Evolutionary conservation across 2,888 invertebrate species (phyloP).

Genomic region (Mesorhabditis spiculigera): DNA sequence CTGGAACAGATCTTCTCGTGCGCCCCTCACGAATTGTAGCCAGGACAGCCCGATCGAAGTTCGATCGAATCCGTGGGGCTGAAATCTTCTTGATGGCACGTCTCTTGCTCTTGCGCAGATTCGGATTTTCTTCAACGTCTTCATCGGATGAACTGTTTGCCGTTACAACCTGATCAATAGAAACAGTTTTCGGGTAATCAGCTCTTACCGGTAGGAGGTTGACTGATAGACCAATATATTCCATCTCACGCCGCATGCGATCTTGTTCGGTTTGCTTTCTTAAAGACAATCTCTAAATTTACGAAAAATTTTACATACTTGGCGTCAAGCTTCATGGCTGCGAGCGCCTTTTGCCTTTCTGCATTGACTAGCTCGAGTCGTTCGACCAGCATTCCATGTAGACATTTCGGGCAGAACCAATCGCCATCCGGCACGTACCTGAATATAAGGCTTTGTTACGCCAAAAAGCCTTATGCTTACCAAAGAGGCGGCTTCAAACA

Average conservation of each 20-base stretch:
- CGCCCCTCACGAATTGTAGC: not conserved
- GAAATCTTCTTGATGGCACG: slow-evolving; percentile 34
- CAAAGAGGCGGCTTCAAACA: slow-evolving; percentile 87
- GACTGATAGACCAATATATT: slow-evolving; percentile 74
- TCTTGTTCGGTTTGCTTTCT: slow-evolving; percentile 47
- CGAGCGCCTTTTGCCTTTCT: slow-evolving; percentile 68
- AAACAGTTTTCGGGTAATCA: not conserved
- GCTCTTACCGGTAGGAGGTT: slow-evolving; percentile 65
- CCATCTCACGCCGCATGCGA: slow-evolving; percentile 64
- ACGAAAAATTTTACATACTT: not conserved
- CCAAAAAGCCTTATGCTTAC: slow-evolving; percentile 50
- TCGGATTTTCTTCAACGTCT: not conserved
- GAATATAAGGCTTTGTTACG: not conserved
- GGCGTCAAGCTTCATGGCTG: slow-evolving; percentile 67
- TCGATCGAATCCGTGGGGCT: not conserved
- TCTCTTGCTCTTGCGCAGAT: slow-evolving; percentile 15
- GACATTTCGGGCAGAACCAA: slow-evolving; percentile 96
- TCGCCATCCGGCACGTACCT: slow-evolving; percentile 85
- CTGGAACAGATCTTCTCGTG: not conserved
- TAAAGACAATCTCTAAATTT: slow-evolving; percentile 8
- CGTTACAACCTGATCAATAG: not conserved
- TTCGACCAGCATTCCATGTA: slow-evolving; percentile 76
- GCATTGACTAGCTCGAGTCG: slow-evolving; percentile 70
- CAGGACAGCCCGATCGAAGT: not conserved
- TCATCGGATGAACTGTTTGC: not conserved